Base-by-base conservation (phyloP, 2,888 invertebrate species). In the Kuschelorhynchus macadamiae region DNA sequence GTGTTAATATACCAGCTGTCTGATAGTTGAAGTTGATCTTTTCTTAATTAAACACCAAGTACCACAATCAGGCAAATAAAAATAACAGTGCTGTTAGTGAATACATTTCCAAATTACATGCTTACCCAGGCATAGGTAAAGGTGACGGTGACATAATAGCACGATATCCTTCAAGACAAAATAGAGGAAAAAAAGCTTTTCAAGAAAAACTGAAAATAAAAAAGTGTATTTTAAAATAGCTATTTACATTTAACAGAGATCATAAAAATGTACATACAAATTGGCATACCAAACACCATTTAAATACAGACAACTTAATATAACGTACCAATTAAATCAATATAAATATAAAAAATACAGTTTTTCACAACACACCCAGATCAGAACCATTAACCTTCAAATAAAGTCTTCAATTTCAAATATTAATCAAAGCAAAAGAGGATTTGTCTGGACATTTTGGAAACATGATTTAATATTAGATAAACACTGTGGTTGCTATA, bases 101-200 rank as follows among this genome's bases (percentile, higher is more conserved):
- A 63, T 60, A 21, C 61, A 46, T 32, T 30, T 67, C 55, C 55
- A 49, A 66, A 49, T 73, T 53, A 71, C 76, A 76, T 75, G 78
- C 83, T 83, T 83, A 83, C 83, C 83, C 82, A 77, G 83, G 83
- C 82, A 83, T 83, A 78, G 83, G 83, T 74, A 83, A 83, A 77
- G 83, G 83, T 74, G 81, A 82, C 76, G 83, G 83, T 71, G 83
- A 83, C 83, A 83, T 83, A 78, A 75, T 75, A 76, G 65, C 73
- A 73, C 50, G 30, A 63, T 72, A 68, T 74, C 71, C 72, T 73
- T 69, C 63, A 66, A 25, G 57, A 68, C 56, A 55, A 55, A 55
- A 57, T 57, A 39, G 33, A 63, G 49, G 46, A 69, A 71, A 76
- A 72, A 75, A 72, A 67, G 72, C 70, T 72, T 72, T 71, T 72